These are phyloP conservation scores for Antheraea assamensis DNA, from an alignment of 2,888 invertebrate genomes.

Conservation along the genomic window DNA sequence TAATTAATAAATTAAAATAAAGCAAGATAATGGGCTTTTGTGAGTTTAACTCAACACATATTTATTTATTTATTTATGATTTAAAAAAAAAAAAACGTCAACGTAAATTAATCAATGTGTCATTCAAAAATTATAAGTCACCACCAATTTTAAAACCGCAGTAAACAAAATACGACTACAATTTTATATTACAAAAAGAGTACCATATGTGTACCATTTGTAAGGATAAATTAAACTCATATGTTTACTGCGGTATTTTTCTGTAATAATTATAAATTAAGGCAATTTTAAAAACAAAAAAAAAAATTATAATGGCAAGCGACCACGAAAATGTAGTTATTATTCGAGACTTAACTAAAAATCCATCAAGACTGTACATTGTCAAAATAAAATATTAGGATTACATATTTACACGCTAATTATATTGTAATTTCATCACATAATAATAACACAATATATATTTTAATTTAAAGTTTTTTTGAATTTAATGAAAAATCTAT, in stretches of 20 bases:
- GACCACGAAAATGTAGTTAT: conserved; percentile 40
- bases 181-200: neutral
- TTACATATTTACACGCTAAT: conserved; percentile 48
- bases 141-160: conserved; percentile 17
- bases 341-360: conserved; percentile 52
- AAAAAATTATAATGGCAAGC: conserved; percentile 64
- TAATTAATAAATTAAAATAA: conserved; percentile 63
- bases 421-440: conserved; percentile 43
- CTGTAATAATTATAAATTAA: conserved; percentile 25
- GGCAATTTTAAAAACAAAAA: conserved; percentile 27
- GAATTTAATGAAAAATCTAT: neutral
- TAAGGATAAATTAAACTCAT: conserved; percentile 25
- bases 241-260: neutral
- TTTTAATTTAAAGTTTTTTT: neutral
- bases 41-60: conserved; percentile 79
- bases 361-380: conserved; percentile 48
- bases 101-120: conserved; percentile 23
- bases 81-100: conserved; percentile 37
- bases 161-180: neutral
- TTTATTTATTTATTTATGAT: conserved; percentile 32
- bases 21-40: conserved; percentile 66
- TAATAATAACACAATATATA: conserved; percentile 31
- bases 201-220: neutral
- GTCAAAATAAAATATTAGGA: conserved; percentile 41
- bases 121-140: conserved; percentile 28